Evolutionary conservation across 2,113 vertebrate genomes (phyloP), one percentile per base, ranked within the genome.

Genomic region (Sorex fumeus): DNA sequence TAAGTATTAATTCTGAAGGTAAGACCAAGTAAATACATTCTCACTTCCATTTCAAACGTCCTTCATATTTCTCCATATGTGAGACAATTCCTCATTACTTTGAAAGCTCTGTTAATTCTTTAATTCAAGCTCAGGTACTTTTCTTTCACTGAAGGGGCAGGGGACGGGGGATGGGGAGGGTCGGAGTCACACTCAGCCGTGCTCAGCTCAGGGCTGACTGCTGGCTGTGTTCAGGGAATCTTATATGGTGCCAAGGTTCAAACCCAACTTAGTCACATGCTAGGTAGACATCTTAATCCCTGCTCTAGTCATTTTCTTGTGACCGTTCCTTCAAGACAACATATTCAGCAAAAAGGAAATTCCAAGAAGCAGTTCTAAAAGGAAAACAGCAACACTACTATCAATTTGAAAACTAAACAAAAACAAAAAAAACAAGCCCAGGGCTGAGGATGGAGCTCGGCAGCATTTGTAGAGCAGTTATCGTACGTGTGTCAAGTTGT

Each of bases 11-110:
- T 66, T 47, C 28, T 93, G 43, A 7, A 50, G 18, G 15, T 84
- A 9, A 57, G 84, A n/a, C 60, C 27, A 87, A 87, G n/a, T 72
- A 71, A 67, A 82, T 43, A 64, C 75, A 76, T 53, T 81, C 27
- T 77, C 74, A 45, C 11, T 89, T 66, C 18, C 96, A 84, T 88
- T 93, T 91, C 71, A 87, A 84, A 91, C 83, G 7, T 28, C 25
- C 21, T 95, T 92, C 50, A 32, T 40, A 93, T 79, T 84, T 83
- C 34, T 60, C 12, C 9, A 83, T 57, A 76, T 67, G 60, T 66
- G 43, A 85, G 10, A 67, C n/a, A 83, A 94, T 1, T 90, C 13
- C 21, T 72, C 25, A 72, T 79, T 70, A 10, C 9, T 76, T 70
- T 57, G 40, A 10, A 34, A 85, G n/a, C 69, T 90, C 12, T 69